phyloP scores from a whole-genome alignment of 2,888 invertebrate species.

The Malacosoma neustria region DNA sequence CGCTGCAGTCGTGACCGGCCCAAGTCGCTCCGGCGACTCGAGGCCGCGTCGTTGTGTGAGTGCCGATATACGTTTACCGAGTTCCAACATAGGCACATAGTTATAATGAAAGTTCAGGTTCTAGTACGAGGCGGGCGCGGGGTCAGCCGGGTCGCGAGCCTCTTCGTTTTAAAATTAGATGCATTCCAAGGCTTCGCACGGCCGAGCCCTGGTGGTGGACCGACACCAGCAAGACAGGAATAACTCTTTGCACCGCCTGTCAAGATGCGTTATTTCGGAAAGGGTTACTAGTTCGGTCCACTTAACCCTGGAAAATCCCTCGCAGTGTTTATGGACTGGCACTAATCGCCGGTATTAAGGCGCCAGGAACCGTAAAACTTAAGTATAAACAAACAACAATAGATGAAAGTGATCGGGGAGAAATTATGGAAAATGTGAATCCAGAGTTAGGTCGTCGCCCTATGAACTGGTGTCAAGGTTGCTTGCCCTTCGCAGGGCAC shows the following conservation, averaged over 20 bases:
- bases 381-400: slow-evolving; percentile 26
- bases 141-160: slow-evolving; percentile 71
- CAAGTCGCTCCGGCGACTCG: slow-evolving; percentile 28
- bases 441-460: slow-evolving; percentile 40
- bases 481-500: slow-evolving; percentile 32
- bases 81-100: slow-evolving; percentile 68
- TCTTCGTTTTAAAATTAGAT: slow-evolving; percentile 73
- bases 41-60: slow-evolving; percentile 56
- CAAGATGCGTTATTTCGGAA: slow-evolving; percentile 59
- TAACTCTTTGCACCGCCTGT: slow-evolving; percentile 53
- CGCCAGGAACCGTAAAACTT: slow-evolving; percentile 25
- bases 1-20: slow-evolving; percentile 60
- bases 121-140: slow-evolving; percentile 64
- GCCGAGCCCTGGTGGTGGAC: slow-evolving; percentile 36
- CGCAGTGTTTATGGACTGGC: slow-evolving; percentile 28
- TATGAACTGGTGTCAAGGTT: slow-evolving; percentile 51
- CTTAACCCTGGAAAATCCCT: slow-evolving; percentile 35
- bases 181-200: slow-evolving; percentile 65
- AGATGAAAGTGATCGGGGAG: slow-evolving; percentile 23
- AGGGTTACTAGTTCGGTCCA: slow-evolving; percentile 64
- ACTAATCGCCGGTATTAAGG: slow-evolving; percentile 30
- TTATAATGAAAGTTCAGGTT: slow-evolving; percentile 74
- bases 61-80: slow-evolving; percentile 59
- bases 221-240: slow-evolving; percentile 37
- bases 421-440: not conserved